Base-by-base conservation (phyloP, 2,113 vertebrate genomes). In the Xiphophorus hellerii region DNA sequence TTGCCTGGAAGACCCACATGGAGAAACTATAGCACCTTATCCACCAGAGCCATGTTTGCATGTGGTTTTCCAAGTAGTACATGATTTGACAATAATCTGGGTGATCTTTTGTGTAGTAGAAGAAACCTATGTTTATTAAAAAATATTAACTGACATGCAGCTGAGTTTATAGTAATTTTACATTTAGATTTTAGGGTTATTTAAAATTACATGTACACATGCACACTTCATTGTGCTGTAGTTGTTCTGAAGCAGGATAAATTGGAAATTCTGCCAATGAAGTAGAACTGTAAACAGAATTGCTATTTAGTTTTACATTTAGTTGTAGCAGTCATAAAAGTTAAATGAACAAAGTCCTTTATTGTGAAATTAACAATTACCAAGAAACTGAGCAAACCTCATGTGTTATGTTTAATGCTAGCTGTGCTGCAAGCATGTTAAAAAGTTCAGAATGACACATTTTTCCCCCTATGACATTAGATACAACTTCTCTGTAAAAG, bases 1-100 rank as follows among this genome's bases (percentile, higher is more conserved):
- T 44, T 83, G 71, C 27, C 67, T 72, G 33, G 58, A 80, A 83
- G 61, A 62, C 67, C 66, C 90, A 89, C 89, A 91, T 91, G 85
- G 85, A 86, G 87, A 90, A 83, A 91, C 91, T 84, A 89, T 66
- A 84, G 69, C 69, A 65, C 79, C 65, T 30, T 13, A 28, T 71
- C 35, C 70, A 65, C 35, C 58, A 54, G 37, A 79, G 33, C 25
- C 70, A 37, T 75, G 42, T 78, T 71, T 29, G 10, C 63, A 30
- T 22, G 33, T 37, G 66, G 2, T 44, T 63, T 22, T 44, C n/a
- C 54, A 37, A 51, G 33, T 10, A 51, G 58, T 37, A 66, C 28
- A 62, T 11, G 60, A 22, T 33, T 48, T 27, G 14, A 37, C 11
- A 20, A 66, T 8, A 68, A 48, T 31, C 63, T 33, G 51, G 37